These are phyloP conservation scores for Epinephelus lanceolatus DNA, from an alignment of 2,113 vertebrate genomes.

Conservation along the genomic window DNA sequence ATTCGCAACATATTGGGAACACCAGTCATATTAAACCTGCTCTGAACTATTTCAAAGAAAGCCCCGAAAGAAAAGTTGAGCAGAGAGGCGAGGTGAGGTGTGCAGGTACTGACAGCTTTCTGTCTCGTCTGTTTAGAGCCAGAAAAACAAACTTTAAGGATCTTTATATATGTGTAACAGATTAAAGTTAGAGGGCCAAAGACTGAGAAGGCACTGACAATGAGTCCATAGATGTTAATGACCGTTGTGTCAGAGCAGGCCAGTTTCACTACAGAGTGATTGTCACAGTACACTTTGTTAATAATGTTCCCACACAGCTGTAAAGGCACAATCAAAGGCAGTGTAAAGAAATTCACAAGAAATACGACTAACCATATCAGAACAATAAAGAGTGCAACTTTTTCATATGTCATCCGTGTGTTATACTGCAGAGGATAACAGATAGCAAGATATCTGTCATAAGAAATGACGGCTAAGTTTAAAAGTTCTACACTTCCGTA, in stretches of 20 bases:
- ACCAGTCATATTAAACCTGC: not conserved
- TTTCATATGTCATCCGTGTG: slow-evolving; percentile 13
- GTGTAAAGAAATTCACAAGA: not conserved
- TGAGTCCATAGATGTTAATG: slow-evolving; percentile 20
- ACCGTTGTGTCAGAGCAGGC: slow-evolving; percentile 12
- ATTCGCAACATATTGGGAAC: not conserved
- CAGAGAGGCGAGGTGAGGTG: slow-evolving; percentile 8
- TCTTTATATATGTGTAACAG: slow-evolving; percentile 39
- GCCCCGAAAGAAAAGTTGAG: not conserved
- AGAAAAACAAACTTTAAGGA: slow-evolving; percentile 56
- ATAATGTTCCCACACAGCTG: slow-evolving; percentile 67
- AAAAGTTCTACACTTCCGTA: not conserved
- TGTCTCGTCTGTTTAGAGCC: slow-evolving; percentile 19
- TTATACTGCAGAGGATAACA: not conserved
- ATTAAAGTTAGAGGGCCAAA: not conserved
- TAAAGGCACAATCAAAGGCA: slow-evolving; percentile 29
- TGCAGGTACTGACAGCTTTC: slow-evolving; percentile 40
- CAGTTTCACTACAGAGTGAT: no score
- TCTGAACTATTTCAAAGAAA: not conserved
- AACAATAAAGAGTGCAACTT: not conserved
- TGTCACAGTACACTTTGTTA: slow-evolving; percentile 63
- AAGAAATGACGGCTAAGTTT: not conserved
- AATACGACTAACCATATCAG: slow-evolving; percentile 44
- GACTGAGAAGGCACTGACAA: not conserved
- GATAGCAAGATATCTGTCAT: not conserved